Percentiles rank a stretch among this genome's conserved stretches.
phyloP scores from a whole-genome alignment of 2,888 invertebrate genomes.

The Agelastica alni region DNA sequence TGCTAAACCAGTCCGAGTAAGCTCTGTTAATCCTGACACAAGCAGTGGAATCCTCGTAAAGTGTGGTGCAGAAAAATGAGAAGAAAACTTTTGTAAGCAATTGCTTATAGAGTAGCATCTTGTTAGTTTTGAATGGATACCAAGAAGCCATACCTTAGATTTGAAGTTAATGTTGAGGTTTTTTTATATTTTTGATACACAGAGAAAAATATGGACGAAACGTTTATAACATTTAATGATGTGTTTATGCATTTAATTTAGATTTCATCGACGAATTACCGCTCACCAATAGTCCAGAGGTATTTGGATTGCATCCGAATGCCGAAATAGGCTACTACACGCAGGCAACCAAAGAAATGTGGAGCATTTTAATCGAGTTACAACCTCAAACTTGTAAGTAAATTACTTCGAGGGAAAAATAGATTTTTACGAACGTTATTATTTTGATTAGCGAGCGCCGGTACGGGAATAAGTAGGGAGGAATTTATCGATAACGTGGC shows the following conservation, averaged over 20 bases:
- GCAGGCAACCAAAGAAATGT: constrained; percentile 83
- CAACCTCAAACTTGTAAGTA: constrained; percentile 86
- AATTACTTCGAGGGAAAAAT: too few species aligned
- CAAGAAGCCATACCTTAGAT: too few species aligned
- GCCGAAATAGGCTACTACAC: constrained; percentile 95
- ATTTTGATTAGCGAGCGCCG: constrained; percentile 62
- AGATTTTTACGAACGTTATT: neutral
- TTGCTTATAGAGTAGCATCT: neutral
- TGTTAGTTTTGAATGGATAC: neutral
- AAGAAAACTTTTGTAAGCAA: too few species aligned
- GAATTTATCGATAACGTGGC: constrained; percentile 83
- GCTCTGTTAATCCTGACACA: too few species aligned
- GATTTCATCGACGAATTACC: constrained; percentile 82
- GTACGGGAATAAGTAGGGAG: constrained; percentile 79
- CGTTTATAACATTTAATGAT: too few species aligned
- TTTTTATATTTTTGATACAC: too few species aligned
- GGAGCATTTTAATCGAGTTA: constrained; percentile 82
- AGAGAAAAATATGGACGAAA: too few species aligned
- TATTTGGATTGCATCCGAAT: constrained; percentile 92
- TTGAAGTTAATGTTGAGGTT: too few species aligned
- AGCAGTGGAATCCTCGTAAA: too few species aligned
- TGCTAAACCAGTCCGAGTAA: too few species aligned
- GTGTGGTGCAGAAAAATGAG: too few species aligned
- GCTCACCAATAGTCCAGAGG: constrained; percentile 83
- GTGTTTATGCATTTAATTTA: too few species aligned